These are phyloP conservation scores for Circaetus gallicus DNA, from an alignment of 2,113 vertebrate genomes.

Conservation along the genomic window DNA sequence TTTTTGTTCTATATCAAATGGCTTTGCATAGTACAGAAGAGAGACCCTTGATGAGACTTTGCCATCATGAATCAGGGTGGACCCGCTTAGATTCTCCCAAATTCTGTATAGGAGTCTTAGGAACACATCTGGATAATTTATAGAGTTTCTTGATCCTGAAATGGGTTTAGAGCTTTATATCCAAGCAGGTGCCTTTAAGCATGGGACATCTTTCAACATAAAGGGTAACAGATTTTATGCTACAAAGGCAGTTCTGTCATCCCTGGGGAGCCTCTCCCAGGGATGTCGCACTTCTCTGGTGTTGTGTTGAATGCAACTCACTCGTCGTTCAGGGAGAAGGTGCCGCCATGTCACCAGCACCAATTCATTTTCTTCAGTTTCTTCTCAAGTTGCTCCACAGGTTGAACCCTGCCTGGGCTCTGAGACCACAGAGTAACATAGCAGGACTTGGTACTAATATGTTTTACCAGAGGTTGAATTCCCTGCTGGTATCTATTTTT, in stretches of 20 bases:
- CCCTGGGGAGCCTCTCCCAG: neutral
- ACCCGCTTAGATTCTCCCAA: too few relatives aligned
- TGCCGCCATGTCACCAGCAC: neutral
- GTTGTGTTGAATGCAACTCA: rapidly evolving
- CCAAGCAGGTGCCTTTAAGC: neutral
- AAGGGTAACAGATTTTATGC: neutral
- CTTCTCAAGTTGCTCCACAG: neutral
- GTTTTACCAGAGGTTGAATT: neutral
- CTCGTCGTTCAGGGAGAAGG: neutral
- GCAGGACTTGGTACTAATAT: neutral
- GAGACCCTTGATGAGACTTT: neutral
- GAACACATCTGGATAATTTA: too few relatives aligned
- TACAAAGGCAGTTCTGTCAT: neutral
- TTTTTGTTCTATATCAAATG: neutral
- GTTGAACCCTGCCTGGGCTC: neutral
- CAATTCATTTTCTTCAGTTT: neutral
- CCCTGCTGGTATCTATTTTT: neutral
- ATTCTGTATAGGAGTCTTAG: neutral
- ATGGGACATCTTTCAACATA: neutral
- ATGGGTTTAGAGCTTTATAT: neutral
- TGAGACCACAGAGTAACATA: neutral
- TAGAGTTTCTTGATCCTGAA: neutral
- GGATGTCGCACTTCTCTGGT: too few relatives aligned
- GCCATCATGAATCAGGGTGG: too few relatives aligned
- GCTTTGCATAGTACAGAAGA: neutral